Conservation (phyloP, 2,888 invertebrate genomes). For the Petrolisthes cinctipes region DNA sequence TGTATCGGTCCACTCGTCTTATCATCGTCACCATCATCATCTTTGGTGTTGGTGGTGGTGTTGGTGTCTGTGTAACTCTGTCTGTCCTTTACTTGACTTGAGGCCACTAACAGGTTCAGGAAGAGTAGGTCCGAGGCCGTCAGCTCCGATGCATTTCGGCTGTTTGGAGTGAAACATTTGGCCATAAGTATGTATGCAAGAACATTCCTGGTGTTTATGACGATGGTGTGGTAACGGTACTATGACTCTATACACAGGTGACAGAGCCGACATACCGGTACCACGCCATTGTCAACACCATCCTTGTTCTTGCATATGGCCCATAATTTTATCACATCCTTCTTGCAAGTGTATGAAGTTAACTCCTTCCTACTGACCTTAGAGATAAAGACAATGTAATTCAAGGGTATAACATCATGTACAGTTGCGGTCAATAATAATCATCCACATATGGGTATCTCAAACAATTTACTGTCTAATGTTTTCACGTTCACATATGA, state of each 20-base stretch:
- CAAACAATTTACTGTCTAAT: too few relatives aligned
- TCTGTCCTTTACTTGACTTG: conserved; percentile 39
- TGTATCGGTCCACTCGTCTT: background rate
- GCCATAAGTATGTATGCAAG: background rate
- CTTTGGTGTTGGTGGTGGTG: background rate
- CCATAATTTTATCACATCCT: too few relatives aligned
- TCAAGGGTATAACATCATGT: too few relatives aligned
- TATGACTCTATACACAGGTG: too few relatives aligned
- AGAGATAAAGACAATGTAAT: too few relatives aligned
- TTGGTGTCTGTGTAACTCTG: conserved; percentile 35
- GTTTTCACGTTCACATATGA: too few relatives aligned
- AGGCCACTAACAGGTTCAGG: conserved; percentile 57
- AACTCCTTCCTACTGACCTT: too few relatives aligned
- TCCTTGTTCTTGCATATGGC: background rate
- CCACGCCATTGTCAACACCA: background rate
- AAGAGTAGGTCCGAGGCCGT: conserved; percentile 56
- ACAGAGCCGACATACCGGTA: background rate
- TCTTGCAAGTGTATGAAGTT: background rate
- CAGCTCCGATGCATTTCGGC: conserved; percentile 62
- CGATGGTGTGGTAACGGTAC: background rate
- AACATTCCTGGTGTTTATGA: background rate
- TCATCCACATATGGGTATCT: too few relatives aligned
- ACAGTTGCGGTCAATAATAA: too few relatives aligned
- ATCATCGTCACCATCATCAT: background rate
- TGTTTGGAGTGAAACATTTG: conserved; percentile 6